Evolutionary conservation across 2,888 invertebrate species (phyloP).

Genomic region (Horisme vitalbata): DNA sequence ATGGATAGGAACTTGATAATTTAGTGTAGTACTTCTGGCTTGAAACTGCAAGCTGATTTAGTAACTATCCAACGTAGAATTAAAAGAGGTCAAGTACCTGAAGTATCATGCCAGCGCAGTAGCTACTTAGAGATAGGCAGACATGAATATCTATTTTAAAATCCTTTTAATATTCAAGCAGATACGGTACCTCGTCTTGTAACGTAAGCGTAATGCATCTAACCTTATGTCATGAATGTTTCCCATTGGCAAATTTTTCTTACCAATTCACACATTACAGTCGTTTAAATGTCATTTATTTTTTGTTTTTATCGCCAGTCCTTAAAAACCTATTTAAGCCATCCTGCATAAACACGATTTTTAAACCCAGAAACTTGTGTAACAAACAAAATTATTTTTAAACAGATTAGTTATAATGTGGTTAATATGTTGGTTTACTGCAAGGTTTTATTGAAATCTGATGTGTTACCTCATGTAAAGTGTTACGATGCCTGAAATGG

Average conservation of each 20-base stretch:
- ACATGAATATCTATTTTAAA: conserved; percentile 14
- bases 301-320: too few relatives aligned
- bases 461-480: conserved; percentile 13
- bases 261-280: too few relatives aligned
- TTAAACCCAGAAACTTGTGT: conserved; percentile 12
- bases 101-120: conserved; percentile 19
- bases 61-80: conserved; percentile 20
- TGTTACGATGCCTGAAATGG: conserved; percentile 55
- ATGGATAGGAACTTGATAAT: neutral
- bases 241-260: conserved; percentile 28
- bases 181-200: neutral
- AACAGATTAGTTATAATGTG: conserved; percentile 1
- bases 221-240: conserved; percentile 35
- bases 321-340: too few relatives aligned
- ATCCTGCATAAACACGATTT: too few relatives aligned
- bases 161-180: conserved; percentile 22
- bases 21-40: too few relatives aligned
- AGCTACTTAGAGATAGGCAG: conserved; percentile 10
- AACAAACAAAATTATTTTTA: conserved; percentile 7
- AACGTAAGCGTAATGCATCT: too few relatives aligned
- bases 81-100: conserved; percentile 48
- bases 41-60: too few relatives aligned
- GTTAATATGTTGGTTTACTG: conserved; percentile 19
- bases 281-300: too few relatives aligned
- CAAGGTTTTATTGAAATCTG: conserved; percentile 1